Conservation (phyloP, 1,140 invertebrate genomes). For the Campoletis sonorensis region DNA sequence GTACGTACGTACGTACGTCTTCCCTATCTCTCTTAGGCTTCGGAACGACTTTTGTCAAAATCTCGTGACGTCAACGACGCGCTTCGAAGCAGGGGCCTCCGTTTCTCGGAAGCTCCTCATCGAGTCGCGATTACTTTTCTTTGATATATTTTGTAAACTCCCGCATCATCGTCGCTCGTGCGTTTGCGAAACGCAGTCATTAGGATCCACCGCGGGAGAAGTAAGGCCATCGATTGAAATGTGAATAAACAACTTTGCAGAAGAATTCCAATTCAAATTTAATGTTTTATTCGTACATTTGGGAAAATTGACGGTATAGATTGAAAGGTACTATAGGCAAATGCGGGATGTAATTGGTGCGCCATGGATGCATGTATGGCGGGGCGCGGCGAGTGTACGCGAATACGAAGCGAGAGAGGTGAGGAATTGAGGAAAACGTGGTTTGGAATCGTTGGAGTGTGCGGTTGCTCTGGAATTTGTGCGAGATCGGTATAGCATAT, state of each 20-base stretch:
- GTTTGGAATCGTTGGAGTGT: conserved; percentile 17
- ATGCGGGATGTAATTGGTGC: neutral
- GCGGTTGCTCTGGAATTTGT: conserved; percentile 48
- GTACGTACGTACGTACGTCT: neutral
- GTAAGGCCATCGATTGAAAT: no score
- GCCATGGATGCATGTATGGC: no score
- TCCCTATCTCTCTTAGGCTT: neutral
- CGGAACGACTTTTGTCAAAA: neutral
- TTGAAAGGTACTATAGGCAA: neutral
- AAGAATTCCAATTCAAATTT: no score
- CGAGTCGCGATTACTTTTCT: no score
- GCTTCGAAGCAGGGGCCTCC: neutral
- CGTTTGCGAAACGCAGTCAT: no score
- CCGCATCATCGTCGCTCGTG: no score
- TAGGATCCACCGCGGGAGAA: no score
- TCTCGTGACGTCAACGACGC: neutral
- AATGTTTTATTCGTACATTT: no score
- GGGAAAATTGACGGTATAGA: no score
- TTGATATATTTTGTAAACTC: no score
- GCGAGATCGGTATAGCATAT: conserved; percentile 38
- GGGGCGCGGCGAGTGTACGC: neutral
- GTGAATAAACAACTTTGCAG: no score
- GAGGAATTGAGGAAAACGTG: no score
- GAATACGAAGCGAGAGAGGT: neutral
- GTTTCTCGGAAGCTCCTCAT: neutral